These are phyloP conservation scores for Leptopilina myrica DNA, from an alignment of 2,888 invertebrate species.

Conservation along the genomic window DNA sequence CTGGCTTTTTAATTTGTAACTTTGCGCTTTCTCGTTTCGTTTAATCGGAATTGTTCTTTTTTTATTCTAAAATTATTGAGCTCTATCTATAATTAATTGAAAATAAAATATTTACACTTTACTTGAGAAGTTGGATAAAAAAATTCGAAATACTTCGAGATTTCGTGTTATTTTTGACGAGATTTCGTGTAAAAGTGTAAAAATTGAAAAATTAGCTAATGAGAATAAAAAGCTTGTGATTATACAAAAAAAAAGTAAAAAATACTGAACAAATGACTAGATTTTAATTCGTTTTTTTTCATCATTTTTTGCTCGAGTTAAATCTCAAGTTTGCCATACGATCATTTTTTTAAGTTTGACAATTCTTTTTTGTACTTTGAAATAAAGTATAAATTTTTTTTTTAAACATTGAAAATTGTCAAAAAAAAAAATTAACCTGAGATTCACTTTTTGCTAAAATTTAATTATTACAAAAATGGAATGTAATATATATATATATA, in stretches of 20 bases:
- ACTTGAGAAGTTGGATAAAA: neutral
- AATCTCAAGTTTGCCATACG: constrained; percentile 50
- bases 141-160: neutral
- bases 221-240: neutral
- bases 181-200: constrained; percentile 23
- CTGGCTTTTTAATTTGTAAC: constrained; percentile 9
- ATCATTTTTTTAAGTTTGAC: too few relatives aligned
- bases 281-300: neutral
- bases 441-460: too few relatives aligned
- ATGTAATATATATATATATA: constrained; percentile 52
- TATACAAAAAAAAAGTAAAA: constrained; percentile 18
- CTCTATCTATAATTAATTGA: constrained; percentile 13
- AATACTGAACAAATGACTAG: constrained; percentile 29
- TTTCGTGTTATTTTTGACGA: neutral
- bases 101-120: constrained; percentile 37
- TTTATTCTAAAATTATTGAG: constrained; percentile 26
- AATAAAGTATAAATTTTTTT: too few relatives aligned
- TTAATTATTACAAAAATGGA: constrained; percentile 61
- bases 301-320: neutral
- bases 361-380: too few relatives aligned
- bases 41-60: neutral
- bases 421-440: too few relatives aligned
- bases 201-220: neutral
- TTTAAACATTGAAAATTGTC: too few relatives aligned
- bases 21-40: constrained; percentile 23